phyloP scores from a whole-genome alignment of 1,140 invertebrate species.

The Sarcophaga peregrina region DNA sequence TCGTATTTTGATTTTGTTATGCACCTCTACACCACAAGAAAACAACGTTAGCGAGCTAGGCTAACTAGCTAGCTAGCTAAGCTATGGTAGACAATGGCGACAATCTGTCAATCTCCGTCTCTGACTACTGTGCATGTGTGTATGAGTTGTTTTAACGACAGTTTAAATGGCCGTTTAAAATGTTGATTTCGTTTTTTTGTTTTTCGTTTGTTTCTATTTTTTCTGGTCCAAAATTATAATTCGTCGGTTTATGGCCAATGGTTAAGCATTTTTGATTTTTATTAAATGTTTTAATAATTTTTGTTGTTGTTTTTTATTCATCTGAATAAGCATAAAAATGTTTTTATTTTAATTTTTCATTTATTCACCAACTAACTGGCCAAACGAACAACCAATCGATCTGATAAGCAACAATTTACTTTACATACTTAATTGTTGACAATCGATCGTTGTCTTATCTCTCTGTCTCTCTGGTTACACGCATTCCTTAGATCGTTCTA shows the following conservation, averaged over 20 bases:
- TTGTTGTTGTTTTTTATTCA: not conserved
- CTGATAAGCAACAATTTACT: conserved; percentile 17
- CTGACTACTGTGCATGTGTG: not conserved
- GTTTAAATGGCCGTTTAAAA: conserved; percentile 6
- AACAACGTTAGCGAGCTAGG: too few relatives aligned
- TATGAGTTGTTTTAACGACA: not conserved
- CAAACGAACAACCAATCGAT: not conserved
- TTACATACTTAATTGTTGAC: conserved; percentile 22
- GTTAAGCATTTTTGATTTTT: not conserved
- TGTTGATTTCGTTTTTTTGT: not conserved
- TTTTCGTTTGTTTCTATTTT: not conserved
- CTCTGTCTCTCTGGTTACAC: not conserved
- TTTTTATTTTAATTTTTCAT: not conserved
- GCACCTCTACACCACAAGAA: too few relatives aligned
- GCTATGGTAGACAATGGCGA: not conserved
- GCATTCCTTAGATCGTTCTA: not conserved
- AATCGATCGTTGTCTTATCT: not conserved
- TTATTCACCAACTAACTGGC: too few relatives aligned
- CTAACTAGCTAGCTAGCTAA: not conserved
- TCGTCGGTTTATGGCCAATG: too few relatives aligned
- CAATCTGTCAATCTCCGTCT: not conserved
- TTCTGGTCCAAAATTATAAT: not conserved
- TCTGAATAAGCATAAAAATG: not conserved
- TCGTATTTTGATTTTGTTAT: not conserved
- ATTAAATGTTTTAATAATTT: conserved; percentile 20